A percentile compares a stretch with the other conserved stretches of the same genome.
Conservation (phyloP, 2,888 invertebrate species). For the Cephus sareptanus region DNA sequence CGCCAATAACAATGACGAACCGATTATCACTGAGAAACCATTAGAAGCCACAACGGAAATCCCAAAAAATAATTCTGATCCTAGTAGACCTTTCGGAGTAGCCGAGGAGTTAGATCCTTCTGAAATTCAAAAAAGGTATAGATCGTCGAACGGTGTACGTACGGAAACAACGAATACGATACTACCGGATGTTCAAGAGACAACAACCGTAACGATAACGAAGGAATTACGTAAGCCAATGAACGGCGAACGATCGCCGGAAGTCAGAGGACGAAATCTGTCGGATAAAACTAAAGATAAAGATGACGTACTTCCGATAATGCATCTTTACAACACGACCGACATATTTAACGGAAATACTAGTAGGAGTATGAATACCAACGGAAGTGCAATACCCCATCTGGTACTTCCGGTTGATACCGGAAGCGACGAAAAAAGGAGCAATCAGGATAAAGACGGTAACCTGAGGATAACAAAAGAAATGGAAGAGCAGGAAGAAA, state of each 20-base stretch:
- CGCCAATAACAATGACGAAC: background rate
- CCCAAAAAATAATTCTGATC: background rate
- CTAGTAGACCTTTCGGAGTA: slow-evolving; percentile 35
- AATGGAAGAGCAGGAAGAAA: background rate
- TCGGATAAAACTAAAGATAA: slow-evolving; percentile 56
- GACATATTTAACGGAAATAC: slow-evolving; percentile 56
- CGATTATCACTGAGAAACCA: background rate
- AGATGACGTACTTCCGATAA: slow-evolving; percentile 60
- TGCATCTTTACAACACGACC: slow-evolving; percentile 62
- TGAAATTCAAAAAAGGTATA: slow-evolving; percentile 59
- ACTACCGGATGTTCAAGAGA: slow-evolving; percentile 7
- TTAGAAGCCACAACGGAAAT: background rate
- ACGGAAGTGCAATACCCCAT: slow-evolving; percentile 3
- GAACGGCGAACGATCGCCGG: slow-evolving; percentile 51
- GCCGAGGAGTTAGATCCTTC: slow-evolving; percentile 53
- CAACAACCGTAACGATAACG: background rate
- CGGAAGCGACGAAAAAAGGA: background rate
- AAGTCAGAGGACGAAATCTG: slow-evolving; percentile 53
- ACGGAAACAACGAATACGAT: slow-evolving; percentile 29
- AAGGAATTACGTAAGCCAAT: slow-evolving; percentile 15
- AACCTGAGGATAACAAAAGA: background rate
- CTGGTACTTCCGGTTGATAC: slow-evolving; percentile 17
- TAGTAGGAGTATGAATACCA: slow-evolving; percentile 9
- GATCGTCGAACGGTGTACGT: slow-evolving; percentile 35
- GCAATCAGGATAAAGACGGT: background rate